Percentiles rank a stretch among this genome's conserved stretches.
These are phyloP conservation scores for Oncorhynchus kisutch DNA, from an alignment of 2,113 vertebrate species.

Conservation along the genomic window DNA sequence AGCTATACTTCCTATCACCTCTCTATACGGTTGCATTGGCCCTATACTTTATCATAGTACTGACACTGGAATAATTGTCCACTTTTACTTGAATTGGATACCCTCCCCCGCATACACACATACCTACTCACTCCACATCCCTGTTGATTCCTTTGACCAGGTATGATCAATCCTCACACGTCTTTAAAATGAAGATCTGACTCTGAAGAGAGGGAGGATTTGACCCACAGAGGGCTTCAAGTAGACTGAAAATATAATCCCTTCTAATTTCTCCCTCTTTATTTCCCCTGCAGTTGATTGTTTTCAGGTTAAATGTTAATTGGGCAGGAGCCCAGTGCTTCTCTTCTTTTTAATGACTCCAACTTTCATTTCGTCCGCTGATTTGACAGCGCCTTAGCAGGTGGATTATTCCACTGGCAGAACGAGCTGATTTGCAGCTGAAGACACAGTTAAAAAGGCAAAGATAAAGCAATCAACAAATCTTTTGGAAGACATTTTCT, in stretches of 20 bases:
- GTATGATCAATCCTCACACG: not conserved
- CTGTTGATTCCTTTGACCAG: not conserved
- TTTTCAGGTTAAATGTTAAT: conserved; percentile 52
- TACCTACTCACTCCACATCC: not conserved
- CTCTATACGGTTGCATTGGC: no score
- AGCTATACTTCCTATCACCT: no score
- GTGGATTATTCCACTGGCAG: not conserved
- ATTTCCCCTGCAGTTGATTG: conserved; percentile 30
- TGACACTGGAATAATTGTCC: no score
- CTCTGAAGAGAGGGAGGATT: not conserved
- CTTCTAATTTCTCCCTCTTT: conserved; percentile 20
- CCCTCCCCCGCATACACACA: not conserved
- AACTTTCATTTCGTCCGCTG: conserved; percentile 18
- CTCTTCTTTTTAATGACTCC: conserved; percentile 36
- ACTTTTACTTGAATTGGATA: no score
- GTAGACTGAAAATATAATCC: not conserved
- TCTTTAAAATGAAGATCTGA: no score
- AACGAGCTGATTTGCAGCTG: not conserved
- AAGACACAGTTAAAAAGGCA: no score
- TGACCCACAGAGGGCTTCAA: not conserved
- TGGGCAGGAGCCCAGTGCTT: conserved; percentile 35
- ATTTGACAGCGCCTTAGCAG: not conserved
- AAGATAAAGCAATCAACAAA: no score
- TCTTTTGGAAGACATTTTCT: no score
- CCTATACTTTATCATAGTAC: no score